Evolutionary conservation across 1,140 invertebrate genomes (phyloP).

Genomic region (Drosophila oshimai): DNA sequence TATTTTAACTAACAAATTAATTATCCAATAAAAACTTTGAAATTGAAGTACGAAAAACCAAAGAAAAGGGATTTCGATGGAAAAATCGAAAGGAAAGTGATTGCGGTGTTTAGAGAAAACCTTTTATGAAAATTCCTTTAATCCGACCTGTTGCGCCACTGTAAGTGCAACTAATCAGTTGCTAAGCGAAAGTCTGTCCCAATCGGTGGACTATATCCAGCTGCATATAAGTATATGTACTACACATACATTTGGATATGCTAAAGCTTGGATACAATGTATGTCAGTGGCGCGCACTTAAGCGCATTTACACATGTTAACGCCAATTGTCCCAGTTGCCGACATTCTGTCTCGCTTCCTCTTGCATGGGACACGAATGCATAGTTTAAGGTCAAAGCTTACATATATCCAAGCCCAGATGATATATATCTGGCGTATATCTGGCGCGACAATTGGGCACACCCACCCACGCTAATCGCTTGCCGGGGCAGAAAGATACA

Average conservation of each 20-base stretch:
- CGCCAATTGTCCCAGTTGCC: conserved; percentile 56
- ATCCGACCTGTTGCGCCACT: conserved; percentile 18
- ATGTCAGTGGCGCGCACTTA: conserved; percentile 73
- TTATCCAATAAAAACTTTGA: too few relatives aligned
- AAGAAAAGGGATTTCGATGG: too few relatives aligned
- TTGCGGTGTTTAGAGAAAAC: too few relatives aligned
- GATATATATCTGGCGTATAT: conserved; percentile 15
- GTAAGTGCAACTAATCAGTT: conserved; percentile 1
- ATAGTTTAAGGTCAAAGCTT: conserved; percentile 71
- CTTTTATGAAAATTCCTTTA: background rate
- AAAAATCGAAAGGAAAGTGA: too few relatives aligned
- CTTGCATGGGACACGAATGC: conserved; percentile 11
- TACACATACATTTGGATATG: background rate
- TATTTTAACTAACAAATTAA: too few relatives aligned
- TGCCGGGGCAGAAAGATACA: background rate
- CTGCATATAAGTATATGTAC: background rate
- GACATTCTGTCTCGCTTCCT: background rate
- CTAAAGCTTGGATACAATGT: conserved; percentile 27
- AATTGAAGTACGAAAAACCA: too few relatives aligned
- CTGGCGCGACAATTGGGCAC: conserved; percentile 63
- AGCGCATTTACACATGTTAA: conserved; percentile 77
- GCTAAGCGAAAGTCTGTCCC: conserved; percentile 2
- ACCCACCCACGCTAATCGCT: conserved; percentile 64
- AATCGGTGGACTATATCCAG: conserved; percentile 9
- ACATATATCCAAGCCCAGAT: background rate